Evolutionary conservation across 2,797 vertebrate species (phyloP), one percentile per base, ranked within the genome.

Genomic region (Dallia pectoralis): DNA sequence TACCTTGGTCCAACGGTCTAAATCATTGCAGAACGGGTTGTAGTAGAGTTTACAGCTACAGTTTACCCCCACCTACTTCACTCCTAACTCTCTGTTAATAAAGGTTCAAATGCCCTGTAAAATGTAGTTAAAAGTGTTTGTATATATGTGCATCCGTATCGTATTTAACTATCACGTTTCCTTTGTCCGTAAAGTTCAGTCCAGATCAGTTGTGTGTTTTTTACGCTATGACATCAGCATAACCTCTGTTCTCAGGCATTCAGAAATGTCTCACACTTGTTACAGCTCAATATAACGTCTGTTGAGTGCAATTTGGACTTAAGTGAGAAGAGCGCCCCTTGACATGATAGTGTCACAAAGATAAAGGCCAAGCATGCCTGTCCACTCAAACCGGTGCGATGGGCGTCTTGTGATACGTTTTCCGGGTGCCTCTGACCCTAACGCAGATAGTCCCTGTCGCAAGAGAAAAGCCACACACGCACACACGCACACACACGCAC

Each of bases 381-480:
- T 79, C 72, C n/a, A 70, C 48, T 74, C 62, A 70, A 29, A 40
- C 18, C 40, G 9, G 1, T 36, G 56, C 8, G 15, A 30, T 49
- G 51, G 53, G 32, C 18, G 18, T 63, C 4, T n/a, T 75, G 48
- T 8, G 74, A 77, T 75, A 73, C 74, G 79, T n/a, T 40, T 84
- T 86, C 69, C 30, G 40, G 65, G n/a, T 71, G 68, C 32, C 44
- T 12, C 18, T 56, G 30, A 70, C 11, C 8, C 22, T 59, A 27
- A 51, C 63, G 32, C 67, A 79, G 76, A 67, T 66, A 71, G 15
- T 70, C 75, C 49, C 40, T 80, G 81, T 68, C 74, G 77, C 71
- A 81, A 71, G 65, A 84, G 67, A 49, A 89, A 76, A 33, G 69
- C 72, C 62, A 75, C 30, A 67, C 71, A 77, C 85, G 14, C 40